These are phyloP conservation scores for Eublepharis macularius DNA, from an alignment of 2,113 vertebrate genomes.

Conservation along the genomic window DNA sequence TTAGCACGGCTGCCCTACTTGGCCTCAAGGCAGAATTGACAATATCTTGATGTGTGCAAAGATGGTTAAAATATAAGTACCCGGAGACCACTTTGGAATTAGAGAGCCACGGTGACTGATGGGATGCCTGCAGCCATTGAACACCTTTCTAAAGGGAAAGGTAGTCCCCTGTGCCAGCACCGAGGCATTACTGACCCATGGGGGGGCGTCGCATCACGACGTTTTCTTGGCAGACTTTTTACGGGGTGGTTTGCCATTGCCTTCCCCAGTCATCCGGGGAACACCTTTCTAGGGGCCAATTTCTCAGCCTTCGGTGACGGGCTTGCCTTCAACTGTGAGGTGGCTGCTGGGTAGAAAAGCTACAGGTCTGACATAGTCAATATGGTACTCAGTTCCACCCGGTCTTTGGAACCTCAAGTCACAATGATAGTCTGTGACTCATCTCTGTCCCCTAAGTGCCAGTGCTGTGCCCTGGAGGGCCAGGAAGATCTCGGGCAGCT, in stretches of 20 bases:
- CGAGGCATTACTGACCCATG: too few species aligned
- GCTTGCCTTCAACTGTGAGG: background rate
- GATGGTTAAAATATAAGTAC: background rate
- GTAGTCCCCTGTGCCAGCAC: too few species aligned
- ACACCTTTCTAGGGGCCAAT: background rate
- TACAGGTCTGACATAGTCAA: too few species aligned
- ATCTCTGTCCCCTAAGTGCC: background rate
- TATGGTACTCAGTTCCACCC: background rate
- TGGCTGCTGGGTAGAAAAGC: background rate
- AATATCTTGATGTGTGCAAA: too few species aligned
- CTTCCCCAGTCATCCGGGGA: too few species aligned
- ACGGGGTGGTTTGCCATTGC: too few species aligned
- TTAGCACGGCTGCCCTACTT: background rate
- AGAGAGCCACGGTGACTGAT: background rate
- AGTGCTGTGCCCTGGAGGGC: background rate
- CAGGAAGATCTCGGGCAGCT: background rate
- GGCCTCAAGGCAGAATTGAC: background rate
- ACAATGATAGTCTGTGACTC: background rate
- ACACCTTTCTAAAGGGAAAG: background rate
- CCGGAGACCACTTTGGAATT: background rate
- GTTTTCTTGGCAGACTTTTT: too few species aligned
- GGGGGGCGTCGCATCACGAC: too few species aligned
- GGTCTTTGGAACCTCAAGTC: background rate
- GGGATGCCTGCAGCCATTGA: background rate
- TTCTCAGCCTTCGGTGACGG: background rate